Conservation (phyloP, 2,113 vertebrate genomes). For the Thamnophis sirtalis region DNA sequence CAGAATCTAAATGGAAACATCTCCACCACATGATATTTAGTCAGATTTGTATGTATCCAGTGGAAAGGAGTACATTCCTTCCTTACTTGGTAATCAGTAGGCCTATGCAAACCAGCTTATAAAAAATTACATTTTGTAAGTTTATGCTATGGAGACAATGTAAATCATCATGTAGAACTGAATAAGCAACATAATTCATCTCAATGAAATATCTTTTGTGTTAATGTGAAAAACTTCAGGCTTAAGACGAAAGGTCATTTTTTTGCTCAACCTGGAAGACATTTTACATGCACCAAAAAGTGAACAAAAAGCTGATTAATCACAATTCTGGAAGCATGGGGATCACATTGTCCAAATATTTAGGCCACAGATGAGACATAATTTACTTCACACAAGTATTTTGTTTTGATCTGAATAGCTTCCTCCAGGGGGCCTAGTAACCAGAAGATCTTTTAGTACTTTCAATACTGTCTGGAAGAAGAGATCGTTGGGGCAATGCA, state of each 20-base stretch:
- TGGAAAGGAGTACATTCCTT: background rate
- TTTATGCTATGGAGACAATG: background rate
- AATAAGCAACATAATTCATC: background rate
- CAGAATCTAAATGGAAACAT: background rate
- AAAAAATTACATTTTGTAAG: background rate
- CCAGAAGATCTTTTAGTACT: background rate
- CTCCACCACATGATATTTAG: background rate
- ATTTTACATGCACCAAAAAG: background rate
- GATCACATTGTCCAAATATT: conserved; percentile 26
- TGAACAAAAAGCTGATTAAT: conserved; percentile 47
- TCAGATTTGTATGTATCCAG: background rate
- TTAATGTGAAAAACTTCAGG: background rate
- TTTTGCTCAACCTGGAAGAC: background rate
- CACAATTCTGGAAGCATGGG: conserved; percentile 30
- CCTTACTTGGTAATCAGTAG: background rate
- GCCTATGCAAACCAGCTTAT: background rate
- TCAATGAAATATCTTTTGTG: background rate
- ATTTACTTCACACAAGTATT: background rate
- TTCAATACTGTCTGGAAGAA: background rate
- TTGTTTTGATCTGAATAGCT: background rate
- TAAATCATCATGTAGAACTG: background rate
- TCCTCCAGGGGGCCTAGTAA: background rate
- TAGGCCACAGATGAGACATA: background rate
- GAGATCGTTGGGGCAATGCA: background rate
- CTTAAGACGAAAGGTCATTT: background rate